Conservation (phyloP, 2,888 invertebrate genomes). For the Athalia cordata region DNA sequence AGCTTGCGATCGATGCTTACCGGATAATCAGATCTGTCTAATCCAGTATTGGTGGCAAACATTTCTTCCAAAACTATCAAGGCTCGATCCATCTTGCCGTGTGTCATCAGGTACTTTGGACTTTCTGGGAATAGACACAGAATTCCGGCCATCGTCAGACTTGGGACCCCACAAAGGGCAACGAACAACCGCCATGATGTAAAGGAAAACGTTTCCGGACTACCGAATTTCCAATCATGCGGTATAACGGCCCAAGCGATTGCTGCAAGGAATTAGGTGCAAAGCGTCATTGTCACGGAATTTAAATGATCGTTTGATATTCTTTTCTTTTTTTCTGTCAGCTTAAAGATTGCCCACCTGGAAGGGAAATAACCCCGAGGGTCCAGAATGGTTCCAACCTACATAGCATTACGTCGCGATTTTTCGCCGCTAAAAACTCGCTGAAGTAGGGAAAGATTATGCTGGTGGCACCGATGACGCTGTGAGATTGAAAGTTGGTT, state of each 20-base stretch:
- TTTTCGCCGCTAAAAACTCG: conserved; percentile 74
- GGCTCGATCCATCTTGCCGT: conserved; percentile 75
- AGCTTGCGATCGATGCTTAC: conserved; percentile 66
- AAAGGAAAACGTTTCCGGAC: conserved; percentile 71
- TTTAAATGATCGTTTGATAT: too few species aligned
- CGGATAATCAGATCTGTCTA: conserved; percentile 73
- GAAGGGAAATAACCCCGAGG: conserved; percentile 77
- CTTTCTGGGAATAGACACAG: conserved; percentile 77
- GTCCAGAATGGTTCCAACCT: conserved; percentile 79
- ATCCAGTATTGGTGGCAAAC: conserved; percentile 76
- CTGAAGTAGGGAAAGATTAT: conserved; percentile 78
- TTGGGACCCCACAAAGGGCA: conserved; percentile 77
- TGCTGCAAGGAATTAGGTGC: conserved; percentile 56
- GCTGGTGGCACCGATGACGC: conserved; percentile 79
- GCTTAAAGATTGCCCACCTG: conserved; percentile 70
- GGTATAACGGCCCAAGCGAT: conserved; percentile 74
- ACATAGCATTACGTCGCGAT: conserved; percentile 77
- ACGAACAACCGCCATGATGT: conserved; percentile 79
- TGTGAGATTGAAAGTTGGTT: conserved; percentile 43
- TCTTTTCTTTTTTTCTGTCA: too few species aligned
- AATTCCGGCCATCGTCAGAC: conserved; percentile 75
- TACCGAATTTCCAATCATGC: conserved; percentile 56
- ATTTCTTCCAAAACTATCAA: conserved; percentile 76
- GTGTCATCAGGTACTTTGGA: conserved; percentile 76
- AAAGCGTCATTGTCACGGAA: too few species aligned